These are phyloP conservation scores for Parelbella ahira DNA, from an alignment of 2,888 invertebrate species.

Conservation along the genomic window DNA sequence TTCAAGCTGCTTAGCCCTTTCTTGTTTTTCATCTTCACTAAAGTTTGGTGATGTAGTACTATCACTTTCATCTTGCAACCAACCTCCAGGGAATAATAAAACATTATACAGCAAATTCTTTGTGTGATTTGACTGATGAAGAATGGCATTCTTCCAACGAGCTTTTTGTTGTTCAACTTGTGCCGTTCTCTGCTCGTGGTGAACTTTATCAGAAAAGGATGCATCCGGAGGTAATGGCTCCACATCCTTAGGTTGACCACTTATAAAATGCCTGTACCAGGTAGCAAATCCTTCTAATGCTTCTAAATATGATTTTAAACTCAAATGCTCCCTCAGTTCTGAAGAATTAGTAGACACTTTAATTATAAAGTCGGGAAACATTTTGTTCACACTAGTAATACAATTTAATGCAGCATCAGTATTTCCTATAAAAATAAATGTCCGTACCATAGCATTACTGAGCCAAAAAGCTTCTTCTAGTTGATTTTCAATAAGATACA, in stretches of 20 bases:
- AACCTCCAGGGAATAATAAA: conserved; percentile 93
- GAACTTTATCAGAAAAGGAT: conserved; percentile 93
- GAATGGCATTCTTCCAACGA: conserved; percentile 85
- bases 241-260: conserved; percentile 87
- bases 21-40: conserved; percentile 65
- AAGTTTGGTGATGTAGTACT: conserved; percentile 68
- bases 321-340: conserved; percentile 89
- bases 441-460: conserved; percentile 93
- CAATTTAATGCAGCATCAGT: conserved; percentile 90
- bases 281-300: conserved; percentile 93
- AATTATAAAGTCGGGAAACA: conserved; percentile 60
- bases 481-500: conserved; percentile 89
- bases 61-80: conserved; percentile 88
- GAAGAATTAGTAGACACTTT: conserved; percentile 63
- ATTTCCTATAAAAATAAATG: conserved; percentile 90
- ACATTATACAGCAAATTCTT: conserved; percentile 92
- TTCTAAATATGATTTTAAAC: conserved; percentile 92
- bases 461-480: conserved; percentile 90
- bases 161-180: conserved; percentile 89
- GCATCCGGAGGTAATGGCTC: conserved; percentile 79
- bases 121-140: conserved; percentile 87
- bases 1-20: conserved; percentile 85
- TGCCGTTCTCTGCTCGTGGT: conserved; percentile 90
- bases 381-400: conserved; percentile 65
- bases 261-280: conserved; percentile 92